A percentile compares a stretch with the other conserved stretches of the same genome.
These are phyloP conservation scores for Gandaritis pyraliata DNA, from an alignment of 2,888 invertebrate species.

Conservation along the genomic window DNA sequence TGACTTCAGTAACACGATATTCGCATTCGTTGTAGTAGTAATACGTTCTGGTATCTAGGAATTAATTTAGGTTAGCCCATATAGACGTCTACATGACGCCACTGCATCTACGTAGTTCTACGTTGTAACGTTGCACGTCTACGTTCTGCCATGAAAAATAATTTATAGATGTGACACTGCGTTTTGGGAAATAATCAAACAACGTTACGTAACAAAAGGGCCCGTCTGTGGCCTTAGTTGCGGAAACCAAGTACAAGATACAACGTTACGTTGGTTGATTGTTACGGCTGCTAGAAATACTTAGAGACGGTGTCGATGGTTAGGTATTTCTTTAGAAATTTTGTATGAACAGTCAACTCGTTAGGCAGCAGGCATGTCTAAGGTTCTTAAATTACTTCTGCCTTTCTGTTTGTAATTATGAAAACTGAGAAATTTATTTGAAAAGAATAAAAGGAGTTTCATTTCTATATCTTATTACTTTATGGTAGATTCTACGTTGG, in stretches of 20 bases:
- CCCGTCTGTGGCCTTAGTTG: too few species aligned
- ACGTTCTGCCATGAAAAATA: slow-evolving; percentile 14
- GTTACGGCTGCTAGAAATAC: too few species aligned
- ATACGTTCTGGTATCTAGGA: slow-evolving; percentile 50
- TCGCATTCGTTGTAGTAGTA: slow-evolving; percentile 41
- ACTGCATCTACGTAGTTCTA: slow-evolving; percentile 41
- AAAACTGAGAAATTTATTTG: neutral
- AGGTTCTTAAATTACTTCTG: too few species aligned
- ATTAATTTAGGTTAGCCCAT: slow-evolving; percentile 63
- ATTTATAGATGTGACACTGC: slow-evolving; percentile 19
- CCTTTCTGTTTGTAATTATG: neutral
- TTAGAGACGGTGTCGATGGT: too few species aligned
- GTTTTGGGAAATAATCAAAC: too few species aligned
- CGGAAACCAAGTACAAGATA: too few species aligned
- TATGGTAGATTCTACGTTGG: slow-evolving; percentile 12
- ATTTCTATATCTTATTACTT: slow-evolving; percentile 10
- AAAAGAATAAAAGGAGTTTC: slow-evolving; percentile 2
- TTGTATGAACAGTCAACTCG: too few species aligned
- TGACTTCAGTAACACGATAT: slow-evolving; percentile 21
- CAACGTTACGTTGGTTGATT: too few species aligned
- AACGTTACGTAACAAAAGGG: too few species aligned
- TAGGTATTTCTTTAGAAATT: too few species aligned
- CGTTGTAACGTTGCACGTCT: slow-evolving; percentile 22
- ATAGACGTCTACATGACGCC: slow-evolving; percentile 69
- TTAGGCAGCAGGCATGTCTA: too few species aligned